Percentiles rank a stretch among this genome's conserved stretches.
Conservation (phyloP, 2,797 vertebrate species). For the Odontamblyopus lacepedii region DNA sequence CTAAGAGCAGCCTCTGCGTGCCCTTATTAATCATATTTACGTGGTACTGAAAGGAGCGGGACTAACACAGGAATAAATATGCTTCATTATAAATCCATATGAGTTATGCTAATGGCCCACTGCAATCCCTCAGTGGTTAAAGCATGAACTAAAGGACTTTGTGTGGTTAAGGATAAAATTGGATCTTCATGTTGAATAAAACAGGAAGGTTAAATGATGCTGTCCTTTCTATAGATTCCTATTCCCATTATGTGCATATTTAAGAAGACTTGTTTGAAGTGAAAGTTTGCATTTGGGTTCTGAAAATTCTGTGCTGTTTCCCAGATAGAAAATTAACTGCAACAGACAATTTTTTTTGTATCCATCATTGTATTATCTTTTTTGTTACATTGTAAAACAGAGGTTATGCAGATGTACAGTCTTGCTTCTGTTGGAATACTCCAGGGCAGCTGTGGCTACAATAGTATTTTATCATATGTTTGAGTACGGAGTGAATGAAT, state of each 20-base stretch:
- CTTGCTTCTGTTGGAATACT: no score
- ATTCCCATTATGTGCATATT: constrained; percentile 4
- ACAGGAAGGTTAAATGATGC: constrained; percentile 14
- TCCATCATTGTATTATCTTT: no score
- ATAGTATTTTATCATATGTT: background rate
- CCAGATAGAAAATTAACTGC: no score
- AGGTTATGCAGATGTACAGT: no score
- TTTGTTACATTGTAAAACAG: background rate
- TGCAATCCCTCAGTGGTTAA: constrained; percentile 18
- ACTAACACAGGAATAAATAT: constrained; percentile 49
- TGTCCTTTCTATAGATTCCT: constrained; percentile 28
- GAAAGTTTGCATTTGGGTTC: constrained; percentile 1
- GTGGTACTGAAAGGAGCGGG: constrained; percentile 40
- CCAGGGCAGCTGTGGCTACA: background rate
- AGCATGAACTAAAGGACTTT: constrained; percentile 50
- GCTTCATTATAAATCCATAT: constrained; percentile 47
- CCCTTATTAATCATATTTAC: constrained; percentile 67
- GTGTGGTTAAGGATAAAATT: constrained; percentile 29
- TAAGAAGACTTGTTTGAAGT: constrained; percentile 10
- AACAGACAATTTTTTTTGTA: no score
- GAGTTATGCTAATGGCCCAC: constrained; percentile 43
- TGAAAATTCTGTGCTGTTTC: no score
- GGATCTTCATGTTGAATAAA: constrained; percentile 18
- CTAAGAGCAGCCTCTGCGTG: constrained; percentile 55
- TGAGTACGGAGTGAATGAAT: background rate